phyloP scores from a whole-genome alignment of 2,888 invertebrate species.

The Pseudococcus viburni region DNA sequence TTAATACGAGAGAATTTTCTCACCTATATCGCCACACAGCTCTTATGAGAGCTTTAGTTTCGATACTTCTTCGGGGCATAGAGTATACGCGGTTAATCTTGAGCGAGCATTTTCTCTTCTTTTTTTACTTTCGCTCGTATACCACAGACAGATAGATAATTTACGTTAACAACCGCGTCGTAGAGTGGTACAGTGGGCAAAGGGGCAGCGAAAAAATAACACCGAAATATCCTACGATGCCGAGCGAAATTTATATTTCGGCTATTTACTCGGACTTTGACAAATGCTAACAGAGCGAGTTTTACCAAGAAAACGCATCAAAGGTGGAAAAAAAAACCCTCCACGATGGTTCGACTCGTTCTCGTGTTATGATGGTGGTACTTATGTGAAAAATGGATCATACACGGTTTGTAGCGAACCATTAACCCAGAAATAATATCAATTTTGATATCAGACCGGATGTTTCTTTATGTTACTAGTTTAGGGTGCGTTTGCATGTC shows the following conservation, averaged over 20 bases:
- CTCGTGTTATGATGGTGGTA: constrained; percentile 14
- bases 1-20: constrained; percentile 5
- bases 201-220: neutral
- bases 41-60: constrained; percentile 5
- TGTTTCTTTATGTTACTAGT: constrained; percentile 63
- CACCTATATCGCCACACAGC: neutral
- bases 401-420: constrained; percentile 33
- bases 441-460: constrained; percentile 66
- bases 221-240: neutral
- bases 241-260: constrained; percentile 32
- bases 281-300: constrained; percentile 22
- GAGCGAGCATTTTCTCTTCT: constrained; percentile 4
- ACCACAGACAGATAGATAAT: constrained; percentile 43
- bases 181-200: neutral
- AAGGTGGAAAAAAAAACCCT: neutral
- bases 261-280: constrained; percentile 47
- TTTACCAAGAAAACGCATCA: neutral
- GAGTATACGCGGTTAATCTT: neutral
- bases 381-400: constrained; percentile 44
- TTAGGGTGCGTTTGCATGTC: constrained; percentile 65
- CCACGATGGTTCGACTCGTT: neutral
- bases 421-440: constrained; percentile 61
- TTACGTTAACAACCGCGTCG: constrained; percentile 48
- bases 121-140: neutral
- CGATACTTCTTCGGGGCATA: constrained; percentile 25